A percentile compares a stretch with the other conserved stretches of the same genome.
Conservation (phyloP, 2,888 invertebrate genomes). For the Nephrotoma guestfalica region DNA sequence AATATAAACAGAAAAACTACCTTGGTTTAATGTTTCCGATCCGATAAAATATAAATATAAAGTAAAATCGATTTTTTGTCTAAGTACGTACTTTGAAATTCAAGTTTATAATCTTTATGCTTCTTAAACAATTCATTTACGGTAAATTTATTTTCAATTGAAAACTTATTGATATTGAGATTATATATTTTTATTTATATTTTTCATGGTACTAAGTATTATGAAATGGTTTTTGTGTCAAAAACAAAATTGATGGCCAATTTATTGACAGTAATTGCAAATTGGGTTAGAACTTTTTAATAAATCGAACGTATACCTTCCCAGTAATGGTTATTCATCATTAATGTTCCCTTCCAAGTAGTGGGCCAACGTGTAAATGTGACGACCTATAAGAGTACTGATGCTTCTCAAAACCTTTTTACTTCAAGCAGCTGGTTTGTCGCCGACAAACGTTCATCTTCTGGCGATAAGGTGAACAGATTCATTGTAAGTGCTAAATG, state of each 20-base stretch:
- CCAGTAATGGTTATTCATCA: no score
- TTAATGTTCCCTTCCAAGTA: no score
- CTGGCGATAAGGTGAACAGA: no score
- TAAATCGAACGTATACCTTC: no score
- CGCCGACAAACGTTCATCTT: no score
- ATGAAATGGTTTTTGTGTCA: not conserved
- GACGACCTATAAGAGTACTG: no score
- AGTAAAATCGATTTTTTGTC: not conserved
- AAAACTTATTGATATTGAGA: not conserved
- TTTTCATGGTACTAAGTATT: not conserved
- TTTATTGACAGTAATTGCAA: no score
- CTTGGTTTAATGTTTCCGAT: not conserved
- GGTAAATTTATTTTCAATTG: not conserved
- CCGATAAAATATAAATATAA: not conserved
- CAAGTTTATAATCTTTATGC: not conserved
- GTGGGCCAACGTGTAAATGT: no score
- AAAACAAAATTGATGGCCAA: not conserved
- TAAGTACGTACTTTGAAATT: not conserved
- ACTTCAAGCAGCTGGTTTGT: no score
- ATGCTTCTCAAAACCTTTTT: no score
- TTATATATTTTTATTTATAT: not conserved
- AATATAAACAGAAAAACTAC: not conserved
- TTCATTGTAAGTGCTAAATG: no score
- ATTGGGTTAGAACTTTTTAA: no score
- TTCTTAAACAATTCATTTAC: not conserved